Base-by-base conservation (phyloP, 2,113 vertebrate genomes). In the Cryptotis parvus region DNA sequence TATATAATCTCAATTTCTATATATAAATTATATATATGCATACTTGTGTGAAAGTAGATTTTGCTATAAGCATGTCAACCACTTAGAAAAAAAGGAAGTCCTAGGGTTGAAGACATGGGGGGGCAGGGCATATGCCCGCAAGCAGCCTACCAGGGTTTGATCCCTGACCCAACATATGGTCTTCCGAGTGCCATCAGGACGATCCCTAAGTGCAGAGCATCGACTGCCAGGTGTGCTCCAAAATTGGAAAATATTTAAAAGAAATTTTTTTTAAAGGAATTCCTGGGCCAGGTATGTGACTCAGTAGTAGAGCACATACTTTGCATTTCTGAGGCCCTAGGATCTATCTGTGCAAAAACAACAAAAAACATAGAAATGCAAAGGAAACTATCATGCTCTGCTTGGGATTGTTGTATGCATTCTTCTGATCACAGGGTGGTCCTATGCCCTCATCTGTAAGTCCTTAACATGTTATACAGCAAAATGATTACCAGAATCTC, bases 401-500 rank as follows among this genome's bases (percentile, higher is more conserved):
- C 9, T 66, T 77, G 75, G 31, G 45, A 58, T 49, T 61, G 31
- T 88, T 82, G 55, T 81, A 43, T 75, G 87, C n/a, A 76, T 69
- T 82, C 43, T 73, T 18, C 27, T 39, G 24, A 80, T 88, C 39
- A n/a, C 5, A 79, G 33, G 12, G 22, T 72, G 43, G 70, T 16
- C 52, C 77, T 29, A 66, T 66, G 33, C 69, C 1, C 45, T 22
- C 4, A 29, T 83, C 45, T 84, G 10, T 6, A 76, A 29, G 74
- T 63, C 58, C 58, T 52, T 74, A 90, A 94, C 24, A 89, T 14
- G 6, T 69, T 87, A 27, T 11, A 63, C 18, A 65, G 33, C 37
- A 27, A 90, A 87, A 79, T 79, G 31, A 94, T 74, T 68, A 82
- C 35, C 65, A 68, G 55, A 41, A 73, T 27, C 27, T 35, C 77